These are phyloP conservation scores for Peromyscus eremicus DNA, from an alignment of 2,797 vertebrate genomes.

Conservation along the genomic window DNA sequence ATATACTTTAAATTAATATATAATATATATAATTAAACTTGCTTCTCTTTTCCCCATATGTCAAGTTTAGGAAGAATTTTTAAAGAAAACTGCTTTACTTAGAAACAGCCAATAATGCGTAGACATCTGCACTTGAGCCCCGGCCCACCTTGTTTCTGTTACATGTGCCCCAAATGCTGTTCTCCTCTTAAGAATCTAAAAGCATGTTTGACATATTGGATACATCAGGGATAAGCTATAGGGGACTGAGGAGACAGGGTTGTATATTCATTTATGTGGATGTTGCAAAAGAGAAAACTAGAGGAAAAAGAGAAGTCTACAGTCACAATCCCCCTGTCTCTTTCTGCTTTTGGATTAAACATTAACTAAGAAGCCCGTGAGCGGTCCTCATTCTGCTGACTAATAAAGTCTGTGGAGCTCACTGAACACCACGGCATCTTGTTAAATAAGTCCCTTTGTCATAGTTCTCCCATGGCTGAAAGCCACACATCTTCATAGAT, in stretches of 20 bases:
- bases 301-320: background rate
- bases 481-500: background rate
- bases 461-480: background rate
- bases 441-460: background rate
- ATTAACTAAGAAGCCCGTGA: background rate
- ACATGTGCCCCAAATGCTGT: background rate
- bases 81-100: slow-evolving; percentile 43
- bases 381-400: too few species aligned
- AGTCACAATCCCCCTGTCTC: background rate
- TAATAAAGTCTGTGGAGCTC: background rate
- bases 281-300: slow-evolving; percentile 13
- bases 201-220: background rate
- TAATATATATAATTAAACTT: background rate
- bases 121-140: background rate
- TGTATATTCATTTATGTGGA: background rate
- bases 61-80: slow-evolving; percentile 12
- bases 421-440: background rate
- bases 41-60: slow-evolving; percentile 17
- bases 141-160: background rate
- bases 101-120: slow-evolving; percentile 41
- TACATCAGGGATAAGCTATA: slow-evolving; percentile 23
- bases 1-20: background rate
- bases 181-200: background rate
- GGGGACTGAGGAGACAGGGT: background rate
- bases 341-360: background rate